phyloP scores from a whole-genome alignment of 2,797 vertebrate species.

The Morus bassanus region DNA sequence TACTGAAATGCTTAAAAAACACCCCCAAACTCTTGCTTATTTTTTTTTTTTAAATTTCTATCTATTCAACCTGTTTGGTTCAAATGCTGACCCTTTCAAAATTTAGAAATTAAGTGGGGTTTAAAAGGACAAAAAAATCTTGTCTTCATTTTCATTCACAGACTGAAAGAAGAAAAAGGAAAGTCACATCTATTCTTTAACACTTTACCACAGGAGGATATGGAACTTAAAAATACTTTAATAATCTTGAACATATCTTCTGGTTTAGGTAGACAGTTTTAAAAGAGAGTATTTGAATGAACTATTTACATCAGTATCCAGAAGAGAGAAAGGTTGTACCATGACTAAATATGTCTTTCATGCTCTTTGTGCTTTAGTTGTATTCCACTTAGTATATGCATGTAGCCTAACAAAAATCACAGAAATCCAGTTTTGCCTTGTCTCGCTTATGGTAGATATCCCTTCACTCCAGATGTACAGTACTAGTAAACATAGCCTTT shows the following conservation, averaged over 20 bases:
- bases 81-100: neutral
- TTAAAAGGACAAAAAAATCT: neutral
- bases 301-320: neutral
- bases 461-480: neutral
- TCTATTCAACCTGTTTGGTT: neutral
- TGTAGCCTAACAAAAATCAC: neutral
- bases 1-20: neutral
- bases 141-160: neutral
- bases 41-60: neutral
- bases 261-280: neutral
- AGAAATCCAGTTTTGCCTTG: neutral
- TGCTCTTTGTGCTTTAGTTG: neutral
- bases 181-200: neutral
- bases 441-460: rapidly evolving
- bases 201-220: neutral
- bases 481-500: neutral
- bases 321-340: neutral
- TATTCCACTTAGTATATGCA: neutral
- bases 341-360: neutral
- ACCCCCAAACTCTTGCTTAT: rapidly evolving
- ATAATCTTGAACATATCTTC: neutral
- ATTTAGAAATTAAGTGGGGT: neutral
- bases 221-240: neutral
- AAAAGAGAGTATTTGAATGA: neutral
- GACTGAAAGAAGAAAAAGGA: neutral